Evolutionary conservation across 2,113 vertebrate genomes (phyloP), one percentile per base, ranked within the genome.

Genomic region (Osmerus mordax): DNA sequence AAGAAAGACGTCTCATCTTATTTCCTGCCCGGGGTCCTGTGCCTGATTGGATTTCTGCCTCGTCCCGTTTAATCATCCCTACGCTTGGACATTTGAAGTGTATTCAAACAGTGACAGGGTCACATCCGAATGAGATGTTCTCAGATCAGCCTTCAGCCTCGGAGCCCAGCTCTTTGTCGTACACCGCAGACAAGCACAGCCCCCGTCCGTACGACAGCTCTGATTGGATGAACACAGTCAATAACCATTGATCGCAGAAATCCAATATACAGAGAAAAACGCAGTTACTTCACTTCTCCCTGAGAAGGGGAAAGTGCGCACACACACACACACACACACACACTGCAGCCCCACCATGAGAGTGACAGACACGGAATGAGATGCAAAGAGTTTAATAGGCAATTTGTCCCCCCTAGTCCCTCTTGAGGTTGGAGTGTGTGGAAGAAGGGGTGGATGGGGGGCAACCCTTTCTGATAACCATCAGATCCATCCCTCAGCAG

Each of bases 181-280:
- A 71, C 81, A 64, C 66, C 19, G 71, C 74, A 63, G 36, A 55
- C 25, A 19, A 29, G 32, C 18, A 29, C 32, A n/a, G 32, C 52
- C 25, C 60, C 56, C 71, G 55, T 78, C 71, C 36, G 53, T 73
- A 71, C 55, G 79, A 80, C 68, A 29, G 76, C 80, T 60, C 14
- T 18, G 21, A 70, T 82, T 64, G 0, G 0, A 78, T 72, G 72
- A 64, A 68, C 71, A 56, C 62, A 73, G 69, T 88, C 70, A n/a
- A 84, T 90, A 89, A 73, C 69, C 83, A 89, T 86, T 54, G 82
- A 88, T 81, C 69, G 29, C 53, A 60, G 9, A 58, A 80, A 70
- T 88, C 78, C 72, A 72, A 78, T 84, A 70, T 71, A 78, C 79
- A 71, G 69, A 70, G 58, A 80, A 55, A 82, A 78, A 77, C 15